Base-by-base conservation (phyloP, 2,113 vertebrate genomes). In the Pseudolaguvia tuberculata region DNA sequence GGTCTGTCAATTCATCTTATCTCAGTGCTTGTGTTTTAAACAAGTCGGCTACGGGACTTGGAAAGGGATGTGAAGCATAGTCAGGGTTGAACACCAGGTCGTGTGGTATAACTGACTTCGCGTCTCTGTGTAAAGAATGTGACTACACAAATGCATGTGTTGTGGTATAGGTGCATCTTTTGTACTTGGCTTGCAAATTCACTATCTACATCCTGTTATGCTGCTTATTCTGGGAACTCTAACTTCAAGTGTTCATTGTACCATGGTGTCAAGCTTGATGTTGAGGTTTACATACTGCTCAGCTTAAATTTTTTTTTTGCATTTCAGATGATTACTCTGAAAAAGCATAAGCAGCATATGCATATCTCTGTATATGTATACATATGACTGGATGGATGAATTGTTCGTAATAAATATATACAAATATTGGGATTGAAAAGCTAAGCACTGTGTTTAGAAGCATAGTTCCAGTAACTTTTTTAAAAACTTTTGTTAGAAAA, bases 1-100 rank as follows among this genome's bases (percentile, higher is more conserved):
- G 84, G 76, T 63, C 76, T 85, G 84, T 84, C 78, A 51, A n/a
- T 9, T 39, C 35, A 80, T 81, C 75, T 84, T 81, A 85, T 86
- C 84, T 50, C 25, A 23, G 5, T 15, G 42, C 51, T 77, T 84
- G 25, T n/a, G n/a, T n/a, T 52, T 65, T 81, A 70, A 75, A 39
- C 45, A 65, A 73, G 15, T 31, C 66, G 51, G 31, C 66, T 80
- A 45, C 35, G 76, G n/a, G 23, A 62, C 77, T 50, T 39, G 72
- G 72, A 66, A 84, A 86, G 31, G 31, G 6, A 4, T 35, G 6
- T 9, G 39, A 42, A 42, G 39, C 39, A 9, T 42, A 42, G 39
- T 42, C 4, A 42, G 18, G 18, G 5, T 55, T 55, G 5, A 59
- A 31, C 31, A 15, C 15, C 14, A 55, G 45, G 56, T 35, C 0